Conservation (phyloP, 2,888 invertebrate genomes). For the Corythucha ciliata region DNA sequence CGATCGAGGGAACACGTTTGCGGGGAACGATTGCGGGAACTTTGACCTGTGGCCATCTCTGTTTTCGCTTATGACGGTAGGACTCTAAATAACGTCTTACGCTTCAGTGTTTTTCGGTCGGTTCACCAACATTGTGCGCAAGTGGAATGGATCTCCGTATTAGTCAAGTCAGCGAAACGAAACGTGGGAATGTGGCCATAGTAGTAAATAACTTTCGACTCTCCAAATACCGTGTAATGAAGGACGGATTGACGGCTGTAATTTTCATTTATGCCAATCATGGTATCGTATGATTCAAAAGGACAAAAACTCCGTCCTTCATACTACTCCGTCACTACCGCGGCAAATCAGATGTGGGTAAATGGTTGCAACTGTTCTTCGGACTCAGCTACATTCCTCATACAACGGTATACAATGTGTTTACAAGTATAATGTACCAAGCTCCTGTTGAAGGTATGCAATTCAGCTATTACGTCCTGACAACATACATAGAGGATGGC, state of each 20-base stretch:
- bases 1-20: too few species aligned
- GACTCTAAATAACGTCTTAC: too few species aligned
- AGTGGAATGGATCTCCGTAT: too few species aligned
- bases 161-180: too few species aligned
- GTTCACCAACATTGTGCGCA: too few species aligned
- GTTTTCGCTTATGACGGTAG: too few species aligned
- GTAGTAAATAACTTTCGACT: too few species aligned
- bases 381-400: constrained; percentile 7
- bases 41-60: too few species aligned
- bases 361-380: constrained; percentile 12
- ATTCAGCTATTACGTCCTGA: constrained; percentile 11
- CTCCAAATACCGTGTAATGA: too few species aligned
- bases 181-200: too few species aligned
- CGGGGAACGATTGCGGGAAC: too few species aligned
- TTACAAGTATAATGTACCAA: constrained; percentile 2
- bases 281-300: constrained; percentile 1
- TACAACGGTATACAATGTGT: constrained; percentile 9
- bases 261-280: constrained; percentile 2
- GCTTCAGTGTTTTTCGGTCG: too few species aligned
- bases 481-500: constrained; percentile 7
- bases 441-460: constrained; percentile 5
- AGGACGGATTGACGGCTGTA: constrained; percentile 7
- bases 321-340: constrained; percentile 9
- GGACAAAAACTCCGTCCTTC: background rate
- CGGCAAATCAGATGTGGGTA: constrained; percentile 1